Conservation (phyloP, 2,797 vertebrate species). For the Manis javanica region DNA sequence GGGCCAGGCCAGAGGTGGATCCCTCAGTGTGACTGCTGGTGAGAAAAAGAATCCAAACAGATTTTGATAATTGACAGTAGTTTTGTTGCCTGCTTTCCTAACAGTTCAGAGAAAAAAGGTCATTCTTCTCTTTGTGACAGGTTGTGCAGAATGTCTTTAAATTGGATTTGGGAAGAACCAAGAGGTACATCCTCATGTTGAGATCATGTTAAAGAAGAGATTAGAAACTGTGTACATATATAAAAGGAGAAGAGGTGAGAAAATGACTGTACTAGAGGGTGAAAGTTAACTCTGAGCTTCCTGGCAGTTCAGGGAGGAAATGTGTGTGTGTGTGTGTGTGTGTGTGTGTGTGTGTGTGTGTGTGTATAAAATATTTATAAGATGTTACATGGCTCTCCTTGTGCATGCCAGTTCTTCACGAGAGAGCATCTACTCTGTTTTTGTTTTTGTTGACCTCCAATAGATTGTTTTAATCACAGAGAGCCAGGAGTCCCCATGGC, state of each 20-base stretch:
- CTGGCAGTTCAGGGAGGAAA: not conserved
- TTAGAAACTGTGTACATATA: not conserved
- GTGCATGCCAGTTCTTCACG: not conserved
- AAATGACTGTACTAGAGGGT: not conserved
- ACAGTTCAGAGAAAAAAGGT: not conserved
- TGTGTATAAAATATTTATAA: too few relatives aligned
- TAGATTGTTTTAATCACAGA: not conserved
- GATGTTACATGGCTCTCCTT: accelerated
- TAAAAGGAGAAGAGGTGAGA: not conserved
- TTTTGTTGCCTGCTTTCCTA: not conserved
- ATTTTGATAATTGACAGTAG: not conserved
- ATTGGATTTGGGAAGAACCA: not conserved
- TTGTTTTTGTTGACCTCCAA: not conserved
- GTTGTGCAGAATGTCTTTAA: slow-evolving; percentile 26
- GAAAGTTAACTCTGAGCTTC: not conserved
- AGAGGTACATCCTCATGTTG: not conserved
- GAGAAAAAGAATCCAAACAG: slow-evolving; percentile 29
- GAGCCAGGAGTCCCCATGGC: not conserved
- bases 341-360: not conserved
- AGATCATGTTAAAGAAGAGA: slow-evolving; percentile 20
- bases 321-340: not conserved
- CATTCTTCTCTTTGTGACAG: not conserved
- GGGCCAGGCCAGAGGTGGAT: not conserved
- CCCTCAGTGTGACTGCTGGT: not conserved
- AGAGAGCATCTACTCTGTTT: not conserved